Base-by-base conservation (phyloP, 2,888 invertebrate species). In the Napeogenes inachia region DNA sequence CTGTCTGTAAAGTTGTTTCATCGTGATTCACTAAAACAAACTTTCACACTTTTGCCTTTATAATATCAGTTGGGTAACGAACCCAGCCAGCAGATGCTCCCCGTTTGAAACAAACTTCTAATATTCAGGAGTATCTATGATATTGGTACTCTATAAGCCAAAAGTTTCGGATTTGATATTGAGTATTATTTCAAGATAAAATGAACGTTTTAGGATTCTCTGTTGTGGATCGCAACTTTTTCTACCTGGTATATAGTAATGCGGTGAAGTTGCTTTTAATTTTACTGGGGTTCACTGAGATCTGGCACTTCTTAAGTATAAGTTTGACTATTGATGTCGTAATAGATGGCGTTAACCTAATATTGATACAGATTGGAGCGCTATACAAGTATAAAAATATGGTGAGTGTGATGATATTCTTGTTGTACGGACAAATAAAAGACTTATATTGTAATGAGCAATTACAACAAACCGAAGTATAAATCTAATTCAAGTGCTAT, bases 331-430 rank as follows among this genome's bases (percentile, higher is more conserved):
- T 87, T 54, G 85, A 87, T 6, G 79, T 71, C 55, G 62, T 81
- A 4, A 80, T 80, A 0, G 77, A 77, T 46, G 75, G 73, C 50
- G 71, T 83, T 56, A 89, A 84, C 58, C 72, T 72, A 1, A 73
- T 73, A 0, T 62, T 83, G 0, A 79, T 88, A 61, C 87, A 87
- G 61, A 70, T 77, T 12, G 78, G 82, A 21, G 73, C 82, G 5
- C 66, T 82, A 13, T 85, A 79, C 59, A 79, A 85, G 70, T 87
- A 82, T 68, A 74, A 66, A 60, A 83, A 76, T 65, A 80, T 83
- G 87, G 89, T 87, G 73, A 80, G 72, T 33, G 30, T 4, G 45
- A 45, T 45, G 59, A 47, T 47, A 47, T 5, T n/a, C 6, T n/a
- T 47, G 4, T 13, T 47, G 47, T 2, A n/a, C 3, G 6, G 21